Evolutionary conservation across 2,113 vertebrate species (phyloP).

Genomic region (Sinocyclocheilus maitianheensis): DNA sequence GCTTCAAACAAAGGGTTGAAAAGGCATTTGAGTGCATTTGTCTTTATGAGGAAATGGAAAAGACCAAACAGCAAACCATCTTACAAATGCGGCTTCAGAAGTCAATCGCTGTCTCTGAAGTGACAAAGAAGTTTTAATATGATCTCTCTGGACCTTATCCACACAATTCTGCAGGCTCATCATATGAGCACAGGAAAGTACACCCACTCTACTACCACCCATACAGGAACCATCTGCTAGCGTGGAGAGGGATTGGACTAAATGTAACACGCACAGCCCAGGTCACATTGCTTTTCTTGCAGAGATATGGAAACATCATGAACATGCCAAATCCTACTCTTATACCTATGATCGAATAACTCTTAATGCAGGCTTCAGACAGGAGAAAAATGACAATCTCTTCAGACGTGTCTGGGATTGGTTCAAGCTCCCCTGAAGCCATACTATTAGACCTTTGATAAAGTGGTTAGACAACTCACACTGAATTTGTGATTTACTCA

Average conservation of each 20-base stretch:
- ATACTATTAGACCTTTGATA: constrained; percentile 21
- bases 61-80: background rate
- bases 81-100: background rate
- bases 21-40: background rate
- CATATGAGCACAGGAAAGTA: constrained; percentile 37
- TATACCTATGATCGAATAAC: background rate
- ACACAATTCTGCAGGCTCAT: constrained; percentile 31
- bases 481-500: constrained; percentile 28
- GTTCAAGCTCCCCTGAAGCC: constrained; percentile 10
- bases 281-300: background rate
- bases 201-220: constrained; percentile 51
- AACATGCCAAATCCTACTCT: background rate
- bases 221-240: constrained; percentile 53
- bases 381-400: background rate
- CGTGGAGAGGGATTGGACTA: background rate
- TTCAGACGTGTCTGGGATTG: background rate
- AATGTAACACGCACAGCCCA: background rate
- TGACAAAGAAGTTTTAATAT: background rate
- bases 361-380: background rate
- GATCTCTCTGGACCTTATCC: background rate
- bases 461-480: background rate
- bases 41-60: background rate
- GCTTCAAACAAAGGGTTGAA: background rate
- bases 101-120: background rate
- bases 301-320: background rate